Percentiles rank a stretch among this genome's conserved stretches.
phyloP scores from a whole-genome alignment of 2,113 vertebrate species.

The Saguinus imperator region DNA sequence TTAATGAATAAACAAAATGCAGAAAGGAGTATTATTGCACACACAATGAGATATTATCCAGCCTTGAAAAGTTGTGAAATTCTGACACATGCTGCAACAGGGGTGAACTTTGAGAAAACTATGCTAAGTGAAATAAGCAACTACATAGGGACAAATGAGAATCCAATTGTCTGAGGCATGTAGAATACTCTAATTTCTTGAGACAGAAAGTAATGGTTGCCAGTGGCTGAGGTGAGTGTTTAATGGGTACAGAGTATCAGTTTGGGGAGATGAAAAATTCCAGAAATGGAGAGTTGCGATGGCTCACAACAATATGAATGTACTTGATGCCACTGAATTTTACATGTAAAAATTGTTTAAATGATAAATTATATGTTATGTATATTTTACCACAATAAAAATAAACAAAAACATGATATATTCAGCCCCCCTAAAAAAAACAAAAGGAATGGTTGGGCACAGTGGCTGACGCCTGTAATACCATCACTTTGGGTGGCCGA shows the following conservation, averaged over 20 bases:
- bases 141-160: not conserved
- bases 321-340: not conserved
- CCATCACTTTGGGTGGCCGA: too few relatives aligned
- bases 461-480: too few relatives aligned
- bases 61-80: not conserved
- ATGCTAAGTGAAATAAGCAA: not conserved
- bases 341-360: not conserved
- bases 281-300: not conserved
- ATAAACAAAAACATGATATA: not conserved
- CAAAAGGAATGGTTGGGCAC: too few relatives aligned
- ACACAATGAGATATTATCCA: not conserved
- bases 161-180: not conserved
- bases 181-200: not conserved
- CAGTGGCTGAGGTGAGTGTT: not conserved
- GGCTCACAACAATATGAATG: not conserved
- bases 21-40: not conserved
- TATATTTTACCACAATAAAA: not conserved
- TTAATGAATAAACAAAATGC: not conserved
- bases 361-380: not conserved
- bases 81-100: not conserved
- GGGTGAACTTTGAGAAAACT: not conserved
- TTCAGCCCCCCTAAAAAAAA: not conserved
- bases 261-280: not conserved
- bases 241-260: not conserved
- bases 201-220: not conserved